Percentiles rank a stretch among this genome's conserved stretches.
Evolutionary conservation across 2,888 invertebrate genomes (phyloP).

Genomic region (Coenonympha glycerion): DNA sequence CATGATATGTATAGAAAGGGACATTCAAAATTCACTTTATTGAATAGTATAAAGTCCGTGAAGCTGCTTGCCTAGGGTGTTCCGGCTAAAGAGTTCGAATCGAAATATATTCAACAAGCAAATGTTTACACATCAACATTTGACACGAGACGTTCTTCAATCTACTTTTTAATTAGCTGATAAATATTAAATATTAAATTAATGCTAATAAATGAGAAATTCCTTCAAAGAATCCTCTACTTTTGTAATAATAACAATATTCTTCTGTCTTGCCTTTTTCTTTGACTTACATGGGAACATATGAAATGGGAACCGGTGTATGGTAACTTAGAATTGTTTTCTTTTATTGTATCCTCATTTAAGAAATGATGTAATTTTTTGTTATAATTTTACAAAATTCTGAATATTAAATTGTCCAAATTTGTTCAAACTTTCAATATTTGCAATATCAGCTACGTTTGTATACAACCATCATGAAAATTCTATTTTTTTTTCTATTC

Average conservation of each 20-base stretch:
- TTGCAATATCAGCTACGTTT: too few relatives aligned
- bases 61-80: not conserved
- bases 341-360: slow-evolving; percentile 20
- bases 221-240: slow-evolving; percentile 6
- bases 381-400: too few relatives aligned
- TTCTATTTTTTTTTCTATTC: not conserved
- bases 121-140: slow-evolving; percentile 19
- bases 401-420: too few relatives aligned
- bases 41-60: too few relatives aligned
- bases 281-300: slow-evolving; percentile 25
- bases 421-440: too few relatives aligned
- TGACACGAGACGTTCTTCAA: slow-evolving; percentile 12
- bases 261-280: slow-evolving; percentile 22
- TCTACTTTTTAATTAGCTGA: too few relatives aligned
- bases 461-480: not conserved
- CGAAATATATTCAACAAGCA: slow-evolving; percentile 3
- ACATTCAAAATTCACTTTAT: too few relatives aligned
- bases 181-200: not conserved
- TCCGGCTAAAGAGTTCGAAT: not conserved
- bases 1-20: too few relatives aligned
- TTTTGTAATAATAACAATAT: slow-evolving; percentile 21
- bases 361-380: not conserved
- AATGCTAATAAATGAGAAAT: not conserved
- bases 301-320: slow-evolving; percentile 23
- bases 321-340: slow-evolving; percentile 30